Evolutionary conservation across 2,797 vertebrate genomes (phyloP).

Genomic region (Echiichthys vipera): DNA sequence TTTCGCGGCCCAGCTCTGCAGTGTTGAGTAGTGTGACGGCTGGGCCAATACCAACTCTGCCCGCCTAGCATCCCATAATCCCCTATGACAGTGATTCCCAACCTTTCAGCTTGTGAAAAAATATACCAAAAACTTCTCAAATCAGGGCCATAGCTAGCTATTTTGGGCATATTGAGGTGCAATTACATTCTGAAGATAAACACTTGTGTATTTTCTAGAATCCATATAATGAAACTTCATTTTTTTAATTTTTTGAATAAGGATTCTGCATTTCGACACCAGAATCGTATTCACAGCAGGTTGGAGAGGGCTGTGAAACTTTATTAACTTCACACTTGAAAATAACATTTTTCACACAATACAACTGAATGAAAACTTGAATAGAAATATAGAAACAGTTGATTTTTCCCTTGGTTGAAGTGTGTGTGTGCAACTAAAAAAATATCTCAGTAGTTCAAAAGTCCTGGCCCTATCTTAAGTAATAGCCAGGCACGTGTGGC

Average conservation of each 20-base stretch:
- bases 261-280: neutral
- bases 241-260: no score
- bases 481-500: neutral
- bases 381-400: no score
- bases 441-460: no score
- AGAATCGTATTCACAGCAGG: neutral
- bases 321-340: neutral
- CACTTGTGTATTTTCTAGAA: neutral
- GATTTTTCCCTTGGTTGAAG: neutral
- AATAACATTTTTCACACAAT: neutral
- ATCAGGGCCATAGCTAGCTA: neutral
- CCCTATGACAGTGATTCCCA: slow-evolving; percentile 25
- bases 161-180: neutral
- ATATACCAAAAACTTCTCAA: neutral
- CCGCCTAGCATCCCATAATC: neutral
- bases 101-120: neutral
- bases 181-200: neutral
- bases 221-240: neutral
- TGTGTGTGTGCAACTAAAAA: neutral
- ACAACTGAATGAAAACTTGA: neutral
- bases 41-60: neutral
- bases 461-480: no score
- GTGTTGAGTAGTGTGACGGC: neutral
- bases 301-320: neutral
- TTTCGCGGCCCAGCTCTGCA: neutral